These are phyloP conservation scores for Babyrousa celebensis DNA, from an alignment of 2,797 vertebrate genomes.

Conservation along the genomic window DNA sequence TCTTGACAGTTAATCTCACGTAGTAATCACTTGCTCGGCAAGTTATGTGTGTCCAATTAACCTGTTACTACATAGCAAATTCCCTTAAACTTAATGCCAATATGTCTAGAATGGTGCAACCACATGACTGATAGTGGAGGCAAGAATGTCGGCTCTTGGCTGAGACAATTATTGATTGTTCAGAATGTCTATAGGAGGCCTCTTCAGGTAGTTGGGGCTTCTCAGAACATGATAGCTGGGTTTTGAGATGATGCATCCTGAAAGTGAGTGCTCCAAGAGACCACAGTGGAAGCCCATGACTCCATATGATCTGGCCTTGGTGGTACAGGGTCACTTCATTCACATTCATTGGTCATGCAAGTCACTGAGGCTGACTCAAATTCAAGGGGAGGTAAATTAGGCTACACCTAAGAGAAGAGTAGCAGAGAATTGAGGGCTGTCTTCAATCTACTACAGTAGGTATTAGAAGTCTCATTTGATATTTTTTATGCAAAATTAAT, in stretches of 20 bases:
- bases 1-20: not conserved
- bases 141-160: not conserved
- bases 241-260: not conserved
- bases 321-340: not conserved
- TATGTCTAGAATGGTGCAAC: not conserved
- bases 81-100: not conserved
- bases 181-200: not conserved
- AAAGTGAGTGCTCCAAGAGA: not conserved
- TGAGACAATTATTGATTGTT: not conserved
- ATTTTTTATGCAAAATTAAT: conserved; percentile 55
- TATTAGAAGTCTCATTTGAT: not conserved
- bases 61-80: not conserved
- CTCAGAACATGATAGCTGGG: not conserved
- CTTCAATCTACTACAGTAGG: not conserved
- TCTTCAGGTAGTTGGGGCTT: not conserved
- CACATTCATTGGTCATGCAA: not conserved
- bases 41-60: not conserved
- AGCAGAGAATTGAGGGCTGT: not conserved
- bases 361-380: not conserved
- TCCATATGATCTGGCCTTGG: not conserved
- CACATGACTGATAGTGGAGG: no score
- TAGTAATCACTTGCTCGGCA: not conserved
- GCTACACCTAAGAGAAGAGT: not conserved
- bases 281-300: not conserved
- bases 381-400: not conserved